Evolutionary conservation across 2,113 vertebrate genomes (phyloP).

Genomic region (Collichthys lucidus): DNA sequence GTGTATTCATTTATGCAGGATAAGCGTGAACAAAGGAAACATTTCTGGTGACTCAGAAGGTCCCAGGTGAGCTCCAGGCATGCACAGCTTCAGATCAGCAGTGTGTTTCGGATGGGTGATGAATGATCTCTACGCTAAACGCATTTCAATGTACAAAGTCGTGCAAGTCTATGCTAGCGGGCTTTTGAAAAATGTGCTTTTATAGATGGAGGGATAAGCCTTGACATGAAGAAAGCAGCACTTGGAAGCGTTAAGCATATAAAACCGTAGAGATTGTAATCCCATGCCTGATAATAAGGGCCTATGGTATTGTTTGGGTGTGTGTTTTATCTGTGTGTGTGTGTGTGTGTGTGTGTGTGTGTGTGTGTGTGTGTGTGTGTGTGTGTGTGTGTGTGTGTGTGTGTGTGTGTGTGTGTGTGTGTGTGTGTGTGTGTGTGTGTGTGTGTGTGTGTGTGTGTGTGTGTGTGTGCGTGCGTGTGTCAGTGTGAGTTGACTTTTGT

Average conservation of each 20-base stretch:
- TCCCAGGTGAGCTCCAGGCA: constrained; percentile 40
- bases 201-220: constrained; percentile 54
- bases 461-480: constrained; percentile 26
- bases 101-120: constrained; percentile 48
- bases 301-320: constrained; percentile 19
- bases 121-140: constrained; percentile 46
- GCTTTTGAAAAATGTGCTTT: constrained; percentile 51
- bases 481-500: constrained; percentile 12
- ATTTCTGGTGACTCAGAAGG: constrained; percentile 12
- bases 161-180: constrained; percentile 28
- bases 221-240: constrained; percentile 54
- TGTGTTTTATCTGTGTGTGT: too few relatives aligned
- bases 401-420: constrained; percentile 16
- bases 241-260: constrained; percentile 63
- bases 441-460: constrained; percentile 25
- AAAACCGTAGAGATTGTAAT: constrained; percentile 69
- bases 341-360: constrained; percentile 25
- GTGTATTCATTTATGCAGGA: constrained; percentile 25
- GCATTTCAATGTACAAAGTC: constrained; percentile 28
- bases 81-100: constrained; percentile 21
- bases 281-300: constrained; percentile 59
- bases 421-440: not conserved
- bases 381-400: constrained; percentile 21
- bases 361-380: constrained; percentile 17
- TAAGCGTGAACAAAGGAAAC: constrained; percentile 31